A percentile compares a stretch with the other conserved stretches of the same genome.
Conservation (phyloP, 2,888 invertebrate species). For the Monopis laevigella region DNA sequence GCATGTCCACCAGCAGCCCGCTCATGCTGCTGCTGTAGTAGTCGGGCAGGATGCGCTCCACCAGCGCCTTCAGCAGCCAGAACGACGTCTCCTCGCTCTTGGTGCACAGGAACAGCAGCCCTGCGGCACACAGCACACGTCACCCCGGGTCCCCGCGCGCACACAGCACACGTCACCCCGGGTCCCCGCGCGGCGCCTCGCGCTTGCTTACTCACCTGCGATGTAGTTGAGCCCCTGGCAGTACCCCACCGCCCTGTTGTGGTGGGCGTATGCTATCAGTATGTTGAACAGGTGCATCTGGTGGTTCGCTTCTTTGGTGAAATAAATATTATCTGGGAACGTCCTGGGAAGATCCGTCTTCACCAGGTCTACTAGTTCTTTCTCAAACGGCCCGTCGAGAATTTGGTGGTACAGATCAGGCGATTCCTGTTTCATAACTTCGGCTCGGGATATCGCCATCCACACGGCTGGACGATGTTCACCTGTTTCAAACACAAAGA, state of each 20-base stretch:
- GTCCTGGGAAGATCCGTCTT: slow-evolving; percentile 91
- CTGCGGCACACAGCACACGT: slow-evolving; percentile 32
- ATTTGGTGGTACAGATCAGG: slow-evolving; percentile 76
- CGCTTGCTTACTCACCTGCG: slow-evolving; percentile 72
- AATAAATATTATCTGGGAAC: slow-evolving; percentile 95
- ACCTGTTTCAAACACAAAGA: too few species aligned
- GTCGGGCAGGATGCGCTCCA: slow-evolving; percentile 86
- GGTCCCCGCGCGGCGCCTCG: too few species aligned
- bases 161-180: too few species aligned
- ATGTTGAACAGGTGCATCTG: slow-evolving; percentile 85
- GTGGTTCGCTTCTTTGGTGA: slow-evolving; percentile 78
- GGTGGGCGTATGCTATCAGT: slow-evolving; percentile 87
- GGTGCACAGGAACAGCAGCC: slow-evolving; percentile 83
- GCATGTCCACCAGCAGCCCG: slow-evolving; percentile 88
- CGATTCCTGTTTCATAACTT: slow-evolving; percentile 69
- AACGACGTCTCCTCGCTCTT: slow-evolving; percentile 92
- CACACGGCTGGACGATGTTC: slow-evolving; percentile 77
- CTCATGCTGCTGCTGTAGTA: slow-evolving; percentile 93
- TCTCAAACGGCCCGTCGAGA: slow-evolving; percentile 74
- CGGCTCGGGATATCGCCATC: slow-evolving; percentile 88
- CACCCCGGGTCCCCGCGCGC: too few species aligned
- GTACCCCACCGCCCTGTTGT: slow-evolving; percentile 88
- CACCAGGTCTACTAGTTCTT: slow-evolving; percentile 81
- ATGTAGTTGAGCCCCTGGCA: slow-evolving; percentile 97
- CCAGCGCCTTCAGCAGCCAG: slow-evolving; percentile 91